Base-by-base conservation (phyloP, 2,797 vertebrate genomes). In the Channallabes apus region DNA sequence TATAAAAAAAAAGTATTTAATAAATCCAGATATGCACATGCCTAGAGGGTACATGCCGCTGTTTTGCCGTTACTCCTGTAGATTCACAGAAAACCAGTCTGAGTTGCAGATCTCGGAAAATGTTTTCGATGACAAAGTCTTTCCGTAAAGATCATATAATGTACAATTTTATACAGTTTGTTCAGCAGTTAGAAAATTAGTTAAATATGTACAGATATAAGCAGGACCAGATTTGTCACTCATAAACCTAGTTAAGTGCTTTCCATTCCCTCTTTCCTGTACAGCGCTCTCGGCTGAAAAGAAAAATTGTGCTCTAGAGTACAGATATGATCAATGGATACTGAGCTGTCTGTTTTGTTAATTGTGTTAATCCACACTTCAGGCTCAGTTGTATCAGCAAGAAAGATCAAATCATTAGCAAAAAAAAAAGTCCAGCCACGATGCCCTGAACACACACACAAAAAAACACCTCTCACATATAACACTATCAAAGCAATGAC, bases 401-500 rank as follows among this genome's bases (percentile, higher is more conserved):
- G n/a, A 84, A 73, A 46, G 58, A 82, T 88, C 27, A 81, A 81
- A 80, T 67, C 41, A 80, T 80, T 85, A 54, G 69, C 80, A 84
- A 75, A 78, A 85, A 38, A 38, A 86, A 56, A 80, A 62, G 82
- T 41, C 4, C 83, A 85, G 82, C 71, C 83, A 87, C 65, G 61
- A 84, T 64, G 69, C 80, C 83, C 84, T 87, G 84, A 87, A 89
- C 84, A 84, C 82, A 83, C 2, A 54, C 46, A 46, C 9, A 51
- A 54, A 12, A 87, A 85, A 85, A 84, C 84, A 82, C 17, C 35
- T 85, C 72, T 77, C 20, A 6, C 54, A 51, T 15, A 8, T 22
- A 54, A 80, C 18, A 24, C 75, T 82, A 88, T 90, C 86, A 90
- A 86, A 88, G 86, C 87, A 90, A 59, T n/a, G 87, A 83, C 85